phyloP scores from a whole-genome alignment of 2,888 invertebrate genomes.

The Seira sanloemensis region DNA sequence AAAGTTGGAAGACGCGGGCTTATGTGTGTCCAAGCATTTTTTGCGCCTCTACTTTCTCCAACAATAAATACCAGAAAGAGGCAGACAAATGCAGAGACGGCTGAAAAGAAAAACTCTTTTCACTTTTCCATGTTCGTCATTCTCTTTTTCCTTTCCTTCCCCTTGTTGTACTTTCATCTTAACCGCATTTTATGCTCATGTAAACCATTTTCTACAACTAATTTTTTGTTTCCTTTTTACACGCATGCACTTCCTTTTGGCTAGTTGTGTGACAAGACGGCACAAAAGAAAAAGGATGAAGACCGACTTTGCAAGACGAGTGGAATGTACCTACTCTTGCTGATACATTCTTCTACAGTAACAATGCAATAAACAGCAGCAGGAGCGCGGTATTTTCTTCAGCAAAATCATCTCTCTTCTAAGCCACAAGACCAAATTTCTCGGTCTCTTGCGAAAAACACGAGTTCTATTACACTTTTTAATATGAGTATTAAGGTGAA shows the following conservation, averaged over 20 bases:
- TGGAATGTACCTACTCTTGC: neutral
- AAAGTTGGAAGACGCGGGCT: neutral
- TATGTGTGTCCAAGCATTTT: neutral
- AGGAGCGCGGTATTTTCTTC: neutral
- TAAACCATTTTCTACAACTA: conserved; percentile 26
- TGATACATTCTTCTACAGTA: neutral
- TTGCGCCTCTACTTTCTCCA: neutral
- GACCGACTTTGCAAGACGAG: neutral
- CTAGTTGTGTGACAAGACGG: conserved; percentile 2
- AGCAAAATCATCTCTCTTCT: neutral
- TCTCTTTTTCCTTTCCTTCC: neutral
- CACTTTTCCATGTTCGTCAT: conserved; percentile 16
- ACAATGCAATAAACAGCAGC: conserved; percentile 4
- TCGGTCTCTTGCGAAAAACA: too few relatives aligned
- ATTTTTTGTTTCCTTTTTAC: conserved; percentile 20
- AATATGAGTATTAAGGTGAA: too few relatives aligned
- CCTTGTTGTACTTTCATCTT: conserved; percentile 23
- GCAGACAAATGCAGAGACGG: neutral
- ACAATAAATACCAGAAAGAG: neutral
- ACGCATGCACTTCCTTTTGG: conserved; percentile 24
- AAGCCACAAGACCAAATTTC: too few relatives aligned
- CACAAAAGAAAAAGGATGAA: conserved; percentile 19
- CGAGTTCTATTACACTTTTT: too few relatives aligned
- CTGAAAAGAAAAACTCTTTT: neutral
- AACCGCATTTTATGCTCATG: conserved; percentile 36